A percentile compares a stretch with the other conserved stretches of the same genome.
These are phyloP conservation scores for Amiota communis DNA, from an alignment of 2,888 invertebrate genomes.

Conservation along the genomic window DNA sequence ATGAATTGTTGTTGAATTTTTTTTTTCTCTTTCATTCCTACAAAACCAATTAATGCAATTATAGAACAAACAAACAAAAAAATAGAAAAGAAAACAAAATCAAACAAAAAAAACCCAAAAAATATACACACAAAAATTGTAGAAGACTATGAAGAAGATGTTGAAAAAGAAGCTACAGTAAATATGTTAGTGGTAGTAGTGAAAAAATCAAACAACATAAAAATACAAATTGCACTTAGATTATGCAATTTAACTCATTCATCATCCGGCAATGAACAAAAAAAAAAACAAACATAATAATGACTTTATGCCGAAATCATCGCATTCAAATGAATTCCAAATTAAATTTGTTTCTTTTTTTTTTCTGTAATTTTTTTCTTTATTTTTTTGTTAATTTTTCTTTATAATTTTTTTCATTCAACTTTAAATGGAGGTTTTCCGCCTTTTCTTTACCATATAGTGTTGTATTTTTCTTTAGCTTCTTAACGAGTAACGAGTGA, in stretches of 20 bases:
- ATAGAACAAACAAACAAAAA: constrained; percentile 55
- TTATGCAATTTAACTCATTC: constrained; percentile 46
- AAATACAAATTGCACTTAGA: constrained; percentile 36
- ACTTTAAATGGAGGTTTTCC: constrained; percentile 13
- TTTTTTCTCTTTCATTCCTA: constrained; percentile 6
- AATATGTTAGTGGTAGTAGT: no score
- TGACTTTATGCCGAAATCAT: constrained; percentile 48
- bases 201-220: constrained; percentile 34
- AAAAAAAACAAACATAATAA: constrained; percentile 40
- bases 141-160: constrained; percentile 23
- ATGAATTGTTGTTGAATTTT: constrained; percentile 46
- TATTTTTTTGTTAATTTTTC: not conserved
- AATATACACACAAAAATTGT: constrained; percentile 49
- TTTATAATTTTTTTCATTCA: not conserved
- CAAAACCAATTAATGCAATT: constrained; percentile 57
- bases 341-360: constrained; percentile 45
- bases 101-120: constrained; percentile 10
- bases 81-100: constrained; percentile 1
- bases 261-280: constrained; percentile 34
- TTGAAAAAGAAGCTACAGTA: no score
- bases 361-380: constrained; percentile 35
- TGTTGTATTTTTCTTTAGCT: not conserved
- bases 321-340: constrained; percentile 66
- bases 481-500: constrained; percentile 46
- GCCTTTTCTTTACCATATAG: not conserved